Percentiles rank a stretch among this genome's conserved stretches.
Evolutionary conservation across 2,113 vertebrate genomes (phyloP).

Genomic region (Leuciscus idus): DNA sequence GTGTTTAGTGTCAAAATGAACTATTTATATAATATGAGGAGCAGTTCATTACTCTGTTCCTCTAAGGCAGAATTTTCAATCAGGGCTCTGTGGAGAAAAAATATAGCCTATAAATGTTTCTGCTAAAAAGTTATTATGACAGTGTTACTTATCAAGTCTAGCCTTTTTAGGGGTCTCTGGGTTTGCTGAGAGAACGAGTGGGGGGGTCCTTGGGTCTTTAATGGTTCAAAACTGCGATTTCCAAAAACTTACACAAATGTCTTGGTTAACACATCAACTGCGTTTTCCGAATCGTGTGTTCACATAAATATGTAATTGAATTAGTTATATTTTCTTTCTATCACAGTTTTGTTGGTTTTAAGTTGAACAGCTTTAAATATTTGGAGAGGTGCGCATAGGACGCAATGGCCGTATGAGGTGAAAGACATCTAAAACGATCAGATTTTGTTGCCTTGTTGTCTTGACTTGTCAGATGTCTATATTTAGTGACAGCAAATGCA

Average conservation of each 20-base stretch:
- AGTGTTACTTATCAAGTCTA: background rate
- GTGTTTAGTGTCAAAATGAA: background rate
- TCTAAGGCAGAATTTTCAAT: background rate
- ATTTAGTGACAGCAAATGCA: background rate
- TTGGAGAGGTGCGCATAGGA: background rate
- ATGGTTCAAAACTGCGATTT: background rate
- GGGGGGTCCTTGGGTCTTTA: background rate
- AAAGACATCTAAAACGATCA: background rate
- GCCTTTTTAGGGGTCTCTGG: background rate
- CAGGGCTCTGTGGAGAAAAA: background rate
- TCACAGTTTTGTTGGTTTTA: background rate
- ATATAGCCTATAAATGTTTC: background rate
- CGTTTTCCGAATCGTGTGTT: background rate
- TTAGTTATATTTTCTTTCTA: background rate
- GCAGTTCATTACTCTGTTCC: background rate
- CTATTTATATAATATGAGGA: background rate
- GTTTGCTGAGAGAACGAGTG: background rate
- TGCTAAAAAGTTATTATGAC: background rate
- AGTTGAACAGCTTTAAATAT: constrained; percentile 1
- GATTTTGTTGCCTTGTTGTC: background rate
- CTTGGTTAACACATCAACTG: background rate
- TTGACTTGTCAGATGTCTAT: constrained; percentile 7
- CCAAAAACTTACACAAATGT: background rate
- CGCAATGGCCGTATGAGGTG: background rate
- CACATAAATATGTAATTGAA: background rate